These are phyloP conservation scores for Oxytorus armatus DNA, from an alignment of 2,888 invertebrate genomes.

Conservation along the genomic window DNA sequence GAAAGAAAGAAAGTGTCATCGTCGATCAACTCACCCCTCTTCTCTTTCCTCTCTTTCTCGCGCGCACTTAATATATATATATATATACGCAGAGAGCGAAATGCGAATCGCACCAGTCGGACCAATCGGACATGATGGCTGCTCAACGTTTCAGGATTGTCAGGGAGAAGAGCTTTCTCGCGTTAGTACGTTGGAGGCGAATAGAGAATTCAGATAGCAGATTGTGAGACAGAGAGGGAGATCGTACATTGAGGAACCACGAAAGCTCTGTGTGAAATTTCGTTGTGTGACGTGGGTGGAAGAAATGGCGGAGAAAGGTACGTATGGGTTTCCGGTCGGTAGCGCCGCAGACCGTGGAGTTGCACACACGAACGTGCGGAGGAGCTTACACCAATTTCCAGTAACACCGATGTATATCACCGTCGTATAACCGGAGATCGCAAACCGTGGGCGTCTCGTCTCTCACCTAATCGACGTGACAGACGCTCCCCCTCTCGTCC, in stretches of 20 bases:
- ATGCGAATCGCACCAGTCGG: conserved; percentile 24
- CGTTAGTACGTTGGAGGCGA: conserved; percentile 69
- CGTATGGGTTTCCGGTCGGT: conserved; percentile 6
- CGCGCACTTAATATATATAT: not conserved
- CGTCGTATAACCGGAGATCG: conserved; percentile 18
- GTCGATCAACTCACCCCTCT: conserved; percentile 12
- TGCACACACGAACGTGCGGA: conserved; percentile 9
- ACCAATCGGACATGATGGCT: conserved; percentile 47
- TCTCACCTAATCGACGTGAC: conserved; percentile 79
- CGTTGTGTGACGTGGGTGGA: not conserved
- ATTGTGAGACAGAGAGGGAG: conserved; percentile 9
- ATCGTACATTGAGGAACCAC: not conserved
- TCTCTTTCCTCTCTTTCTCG: not conserved
- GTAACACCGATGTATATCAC: conserved; percentile 21
- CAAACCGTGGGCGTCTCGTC: conserved; percentile 61
- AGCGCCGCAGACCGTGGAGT: not conserved
- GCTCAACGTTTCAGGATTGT: conserved; percentile 64
- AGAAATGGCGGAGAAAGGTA: conserved; percentile 7
- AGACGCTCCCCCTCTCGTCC: conserved; percentile 64
- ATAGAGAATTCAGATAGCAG: conserved; percentile 69
- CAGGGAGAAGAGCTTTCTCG: conserved; percentile 71
- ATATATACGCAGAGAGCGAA: not conserved
- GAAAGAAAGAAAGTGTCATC: conserved; percentile 19
- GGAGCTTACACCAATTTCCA: conserved; percentile 1
- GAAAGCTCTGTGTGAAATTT: not conserved